Evolutionary conservation across 2,113 vertebrate genomes (phyloP).

Genomic region (Microcebus ravelobensis): DNA sequence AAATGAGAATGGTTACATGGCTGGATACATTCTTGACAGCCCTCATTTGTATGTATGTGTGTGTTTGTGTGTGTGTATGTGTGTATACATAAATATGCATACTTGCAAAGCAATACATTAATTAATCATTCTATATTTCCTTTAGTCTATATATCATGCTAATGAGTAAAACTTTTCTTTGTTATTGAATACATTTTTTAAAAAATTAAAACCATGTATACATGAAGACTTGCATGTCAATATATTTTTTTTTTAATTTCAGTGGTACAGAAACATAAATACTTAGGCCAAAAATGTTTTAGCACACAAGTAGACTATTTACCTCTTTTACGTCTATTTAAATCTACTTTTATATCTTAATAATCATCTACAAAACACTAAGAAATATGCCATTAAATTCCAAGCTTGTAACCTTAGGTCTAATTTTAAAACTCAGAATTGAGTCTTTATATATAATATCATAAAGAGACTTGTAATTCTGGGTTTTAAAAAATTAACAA

Average conservation of each 20-base stretch:
- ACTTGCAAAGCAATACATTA: not conserved
- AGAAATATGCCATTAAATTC: not conserved
- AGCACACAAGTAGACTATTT: not conserved
- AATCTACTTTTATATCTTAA: not conserved
- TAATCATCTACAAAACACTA: not conserved
- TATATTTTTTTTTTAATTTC: not conserved
- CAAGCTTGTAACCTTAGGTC: not conserved
- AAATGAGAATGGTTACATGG: no score
- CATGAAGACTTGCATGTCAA: not conserved
- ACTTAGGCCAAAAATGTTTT: not conserved
- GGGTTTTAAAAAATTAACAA: not conserved
- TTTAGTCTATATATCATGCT: not conserved
- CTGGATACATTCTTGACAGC: no score
- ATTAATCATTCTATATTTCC: not conserved
- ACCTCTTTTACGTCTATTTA: not conserved
- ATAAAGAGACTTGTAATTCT: not conserved
- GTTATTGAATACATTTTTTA: not conserved
- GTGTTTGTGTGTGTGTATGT: not conserved
- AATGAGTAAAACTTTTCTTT: not conserved
- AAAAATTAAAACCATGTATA: not conserved
- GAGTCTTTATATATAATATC: not conserved
- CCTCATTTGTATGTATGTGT: not conserved
- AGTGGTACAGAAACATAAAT: not conserved
- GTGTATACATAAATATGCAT: not conserved
- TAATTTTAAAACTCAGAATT: not conserved